Evolutionary conservation across 2,797 vertebrate genomes (phyloP).

Genomic region (Syndactyla subalaris): DNA sequence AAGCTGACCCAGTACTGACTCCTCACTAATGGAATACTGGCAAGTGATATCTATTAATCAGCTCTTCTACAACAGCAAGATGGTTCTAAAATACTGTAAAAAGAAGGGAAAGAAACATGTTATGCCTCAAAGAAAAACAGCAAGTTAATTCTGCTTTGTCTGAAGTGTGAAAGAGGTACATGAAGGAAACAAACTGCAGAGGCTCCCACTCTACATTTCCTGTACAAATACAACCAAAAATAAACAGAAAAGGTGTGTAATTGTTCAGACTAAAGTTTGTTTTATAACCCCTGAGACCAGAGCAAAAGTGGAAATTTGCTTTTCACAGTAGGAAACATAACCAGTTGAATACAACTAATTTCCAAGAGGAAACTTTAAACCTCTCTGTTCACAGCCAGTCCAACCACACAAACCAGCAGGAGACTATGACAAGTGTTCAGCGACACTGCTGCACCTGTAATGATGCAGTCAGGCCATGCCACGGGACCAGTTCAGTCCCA

Average conservation of each 20-base stretch:
- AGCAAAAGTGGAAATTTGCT: neutral
- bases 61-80: conserved; percentile 11
- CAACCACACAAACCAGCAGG: fast-evolving
- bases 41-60: conserved; percentile 7
- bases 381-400: neutral
- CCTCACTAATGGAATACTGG: conserved; percentile 27
- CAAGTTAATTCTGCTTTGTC: neutral
- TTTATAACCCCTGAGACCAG: neutral
- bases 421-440: neutral
- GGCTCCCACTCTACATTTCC: neutral
- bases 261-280: neutral
- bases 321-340: neutral
- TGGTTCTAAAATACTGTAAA: neutral
- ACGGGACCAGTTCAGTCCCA: neutral
- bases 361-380: neutral
- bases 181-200: neutral
- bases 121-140: neutral
- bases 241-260: neutral
- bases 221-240: neutral
- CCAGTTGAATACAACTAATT: neutral
- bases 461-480: neutral
- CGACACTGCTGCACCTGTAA: neutral
- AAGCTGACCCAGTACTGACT: conserved; percentile 14
- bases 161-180: neutral
- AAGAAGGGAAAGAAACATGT: neutral